phyloP scores from a whole-genome alignment of 2,888 invertebrate species.

The Trachelus tabidus region DNA sequence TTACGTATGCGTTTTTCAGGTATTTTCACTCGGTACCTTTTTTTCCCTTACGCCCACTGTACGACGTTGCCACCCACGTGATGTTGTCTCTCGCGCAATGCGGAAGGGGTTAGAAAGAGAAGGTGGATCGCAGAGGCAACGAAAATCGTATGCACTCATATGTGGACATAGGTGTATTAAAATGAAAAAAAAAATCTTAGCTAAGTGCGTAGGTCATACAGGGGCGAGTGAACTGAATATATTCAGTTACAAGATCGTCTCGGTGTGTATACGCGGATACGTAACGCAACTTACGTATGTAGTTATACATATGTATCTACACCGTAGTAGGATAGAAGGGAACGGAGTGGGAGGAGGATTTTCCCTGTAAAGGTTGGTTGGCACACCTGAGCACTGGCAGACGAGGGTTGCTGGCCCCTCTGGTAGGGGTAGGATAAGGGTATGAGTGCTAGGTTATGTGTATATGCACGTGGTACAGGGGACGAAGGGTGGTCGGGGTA shows the following conservation, averaged over 20 bases:
- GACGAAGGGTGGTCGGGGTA: not conserved
- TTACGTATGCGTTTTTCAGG: not conserved
- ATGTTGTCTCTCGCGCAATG: not conserved
- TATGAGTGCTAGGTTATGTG: slow-evolving; percentile 24
- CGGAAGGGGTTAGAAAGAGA: not conserved
- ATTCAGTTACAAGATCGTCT: not conserved
- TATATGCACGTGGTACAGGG: not conserved
- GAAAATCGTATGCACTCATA: not conserved
- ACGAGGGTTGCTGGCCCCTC: slow-evolving; percentile 9
- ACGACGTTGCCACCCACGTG: not conserved
- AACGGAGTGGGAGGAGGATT: not conserved
- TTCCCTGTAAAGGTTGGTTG: not conserved
- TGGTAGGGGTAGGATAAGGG: slow-evolving; percentile 21
- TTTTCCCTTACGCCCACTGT: not conserved
- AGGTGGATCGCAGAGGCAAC: not conserved
- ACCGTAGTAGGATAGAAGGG: not conserved
- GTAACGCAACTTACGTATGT: not conserved
- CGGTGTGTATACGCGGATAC: not conserved
- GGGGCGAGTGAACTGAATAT: not conserved
- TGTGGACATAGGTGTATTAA: not conserved
- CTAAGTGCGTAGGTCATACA: not conserved
- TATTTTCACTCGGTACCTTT: not conserved
- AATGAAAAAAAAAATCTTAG: not conserved
- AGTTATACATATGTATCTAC: not conserved
- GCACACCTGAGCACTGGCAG: slow-evolving; percentile 26